Evolutionary conservation across 2,888 invertebrate genomes (phyloP).

Genomic region (Aporophyla nigra): DNA sequence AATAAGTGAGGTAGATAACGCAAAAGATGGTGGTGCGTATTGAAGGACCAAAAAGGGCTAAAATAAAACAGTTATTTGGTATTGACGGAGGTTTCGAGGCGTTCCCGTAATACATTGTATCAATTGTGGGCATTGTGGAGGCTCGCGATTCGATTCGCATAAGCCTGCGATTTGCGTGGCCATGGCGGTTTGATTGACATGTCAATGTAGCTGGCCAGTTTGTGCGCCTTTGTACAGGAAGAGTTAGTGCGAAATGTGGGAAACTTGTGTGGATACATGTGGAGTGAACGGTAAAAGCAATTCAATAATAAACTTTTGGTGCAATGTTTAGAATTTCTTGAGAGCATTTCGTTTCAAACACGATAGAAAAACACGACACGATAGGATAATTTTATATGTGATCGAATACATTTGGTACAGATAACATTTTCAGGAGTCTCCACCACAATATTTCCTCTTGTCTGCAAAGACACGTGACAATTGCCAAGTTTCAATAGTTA

Average conservation of each 20-base stretch:
- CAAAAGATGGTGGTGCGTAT: not conserved
- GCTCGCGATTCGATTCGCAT: conserved; percentile 78
- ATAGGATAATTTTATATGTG: not conserved
- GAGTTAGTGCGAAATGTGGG: conserved; percentile 49
- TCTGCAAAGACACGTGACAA: not conserved
- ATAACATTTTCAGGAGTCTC: not conserved
- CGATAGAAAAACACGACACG: not conserved
- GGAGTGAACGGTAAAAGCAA: conserved; percentile 47
- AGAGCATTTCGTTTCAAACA: not conserved
- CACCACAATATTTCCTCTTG: no score
- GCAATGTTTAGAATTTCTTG: not conserved
- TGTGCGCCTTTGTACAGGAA: conserved; percentile 54
- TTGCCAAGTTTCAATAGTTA: not conserved
- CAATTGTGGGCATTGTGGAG: conserved; percentile 78
- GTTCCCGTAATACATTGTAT: conserved; percentile 79
- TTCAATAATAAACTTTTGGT: not conserved
- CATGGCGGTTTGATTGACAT: conserved; percentile 72
- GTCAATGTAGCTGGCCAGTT: conserved; percentile 62
- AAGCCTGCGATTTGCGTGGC: conserved; percentile 64
- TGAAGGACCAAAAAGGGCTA: conserved; percentile 58
- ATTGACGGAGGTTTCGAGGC: conserved; percentile 68
- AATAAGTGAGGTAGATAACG: conserved; percentile 1
- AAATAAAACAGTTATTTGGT: conserved; percentile 73
- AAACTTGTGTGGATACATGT: conserved; percentile 36
- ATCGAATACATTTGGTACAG: conserved; percentile 1